Evolutionary conservation across 2,888 invertebrate species (phyloP).

Genomic region (Galerucella calmariensis): DNA sequence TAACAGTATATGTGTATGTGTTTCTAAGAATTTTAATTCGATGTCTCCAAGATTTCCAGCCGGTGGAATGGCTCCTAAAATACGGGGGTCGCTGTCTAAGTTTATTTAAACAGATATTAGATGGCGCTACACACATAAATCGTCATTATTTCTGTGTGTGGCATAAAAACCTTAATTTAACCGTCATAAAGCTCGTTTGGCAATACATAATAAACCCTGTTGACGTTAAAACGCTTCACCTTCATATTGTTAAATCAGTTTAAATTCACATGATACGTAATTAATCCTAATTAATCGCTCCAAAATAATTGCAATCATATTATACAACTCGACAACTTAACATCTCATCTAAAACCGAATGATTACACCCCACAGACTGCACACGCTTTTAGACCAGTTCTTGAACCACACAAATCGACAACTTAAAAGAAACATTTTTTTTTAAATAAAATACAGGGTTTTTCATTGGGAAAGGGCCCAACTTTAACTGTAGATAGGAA

Average conservation of each 20-base stretch:
- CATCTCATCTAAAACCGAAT: slow-evolving; percentile 13
- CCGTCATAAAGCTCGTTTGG: not conserved
- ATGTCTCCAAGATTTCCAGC: slow-evolving; percentile 48
- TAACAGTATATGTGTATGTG: slow-evolving; percentile 57
- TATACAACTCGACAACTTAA: slow-evolving; percentile 23
- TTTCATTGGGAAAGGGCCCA: too few species aligned
- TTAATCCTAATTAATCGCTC: slow-evolving; percentile 25
- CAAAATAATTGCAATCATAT: slow-evolving; percentile 24
- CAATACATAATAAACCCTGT: not conserved
- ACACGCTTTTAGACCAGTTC: slow-evolving; percentile 5
- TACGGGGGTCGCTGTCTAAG: not conserved
- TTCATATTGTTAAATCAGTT: slow-evolving; percentile 17
- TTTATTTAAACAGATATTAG: not conserved
- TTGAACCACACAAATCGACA: not conserved
- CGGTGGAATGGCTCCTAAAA: slow-evolving; percentile 49
- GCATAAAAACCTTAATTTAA: not conserved
- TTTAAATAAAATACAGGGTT: too few species aligned
- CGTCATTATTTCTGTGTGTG: too few species aligned
- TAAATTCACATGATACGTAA: slow-evolving; percentile 18
- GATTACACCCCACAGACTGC: slow-evolving; percentile 11
- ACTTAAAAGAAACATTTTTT: too few species aligned
- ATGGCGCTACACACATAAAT: not conserved
- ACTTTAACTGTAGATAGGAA: too few species aligned
- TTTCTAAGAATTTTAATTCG: slow-evolving; percentile 60
- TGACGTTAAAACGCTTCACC: not conserved